Conservation (phyloP, 2,888 invertebrate species). For the Uropetala carovei region DNA sequence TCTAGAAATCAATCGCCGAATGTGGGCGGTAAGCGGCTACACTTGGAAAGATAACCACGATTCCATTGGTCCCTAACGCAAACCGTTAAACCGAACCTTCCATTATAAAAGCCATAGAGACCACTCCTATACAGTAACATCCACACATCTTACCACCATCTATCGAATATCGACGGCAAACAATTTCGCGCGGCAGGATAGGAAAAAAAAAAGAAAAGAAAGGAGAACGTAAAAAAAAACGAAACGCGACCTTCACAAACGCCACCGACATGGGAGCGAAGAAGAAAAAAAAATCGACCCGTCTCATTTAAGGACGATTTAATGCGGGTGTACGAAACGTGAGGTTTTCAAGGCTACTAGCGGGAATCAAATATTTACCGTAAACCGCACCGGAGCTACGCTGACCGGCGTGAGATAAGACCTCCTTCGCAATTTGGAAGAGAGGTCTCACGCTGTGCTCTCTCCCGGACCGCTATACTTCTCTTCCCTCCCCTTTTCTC, state of each 20-base stretch:
- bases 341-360: not conserved
- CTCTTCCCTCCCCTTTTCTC: not conserved
- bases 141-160: too few relatives aligned
- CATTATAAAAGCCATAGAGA: too few relatives aligned
- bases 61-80: too few relatives aligned
- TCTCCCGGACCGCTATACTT: not conserved
- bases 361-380: constrained; percentile 19
- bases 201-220: not conserved
- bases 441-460: not conserved
- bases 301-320: not conserved
- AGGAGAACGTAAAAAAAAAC: not conserved
- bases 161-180: too few relatives aligned
- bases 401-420: not conserved
- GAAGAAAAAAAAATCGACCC: not conserved
- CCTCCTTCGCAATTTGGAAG: not conserved
- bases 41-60: too few relatives aligned
- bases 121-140: too few relatives aligned
- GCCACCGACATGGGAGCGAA: not conserved
- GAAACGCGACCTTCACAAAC: not conserved
- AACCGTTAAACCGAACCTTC: too few relatives aligned
- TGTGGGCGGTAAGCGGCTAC: too few relatives aligned
- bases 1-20: too few relatives aligned
- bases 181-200: too few relatives aligned
- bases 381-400: not conserved
- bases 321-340: not conserved